Conservation (phyloP, 2,888 invertebrate species). For the Callinectes sapidus region DNA sequence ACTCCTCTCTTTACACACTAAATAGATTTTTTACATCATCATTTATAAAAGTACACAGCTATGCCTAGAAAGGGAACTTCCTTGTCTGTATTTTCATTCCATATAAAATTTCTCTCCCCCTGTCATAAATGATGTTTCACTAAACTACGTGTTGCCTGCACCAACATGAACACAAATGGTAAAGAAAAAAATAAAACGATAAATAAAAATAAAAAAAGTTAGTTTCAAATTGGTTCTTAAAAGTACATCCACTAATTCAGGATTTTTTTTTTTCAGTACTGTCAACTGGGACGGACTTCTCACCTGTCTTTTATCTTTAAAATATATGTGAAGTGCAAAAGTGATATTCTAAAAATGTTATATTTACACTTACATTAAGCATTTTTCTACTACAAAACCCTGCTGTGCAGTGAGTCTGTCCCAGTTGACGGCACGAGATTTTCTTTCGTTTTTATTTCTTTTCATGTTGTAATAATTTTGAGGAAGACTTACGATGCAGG, state of each 20-base stretch:
- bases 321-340: neutral
- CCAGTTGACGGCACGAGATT: neutral
- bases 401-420: neutral
- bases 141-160: neutral
- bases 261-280: neutral
- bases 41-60: neutral
- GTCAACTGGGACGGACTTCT: neutral
- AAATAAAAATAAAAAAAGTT: neutral
- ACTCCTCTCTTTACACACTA: neutral
- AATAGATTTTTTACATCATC: neutral
- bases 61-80: neutral
- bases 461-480: neutral
- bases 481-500: neutral
- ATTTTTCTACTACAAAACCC: neutral
- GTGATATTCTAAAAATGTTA: neutral
- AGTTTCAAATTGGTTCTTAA: neutral
- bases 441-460: neutral
- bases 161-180: too few relatives aligned
- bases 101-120: neutral
- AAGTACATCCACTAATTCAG: neutral
- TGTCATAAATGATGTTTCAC: neutral
- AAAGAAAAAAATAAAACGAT: too few relatives aligned
- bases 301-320: neutral
- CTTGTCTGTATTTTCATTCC: neutral
- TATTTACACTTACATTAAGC: neutral